Conservation (phyloP, 2,797 vertebrate species). For the Distichodus sexfasciatus region DNA sequence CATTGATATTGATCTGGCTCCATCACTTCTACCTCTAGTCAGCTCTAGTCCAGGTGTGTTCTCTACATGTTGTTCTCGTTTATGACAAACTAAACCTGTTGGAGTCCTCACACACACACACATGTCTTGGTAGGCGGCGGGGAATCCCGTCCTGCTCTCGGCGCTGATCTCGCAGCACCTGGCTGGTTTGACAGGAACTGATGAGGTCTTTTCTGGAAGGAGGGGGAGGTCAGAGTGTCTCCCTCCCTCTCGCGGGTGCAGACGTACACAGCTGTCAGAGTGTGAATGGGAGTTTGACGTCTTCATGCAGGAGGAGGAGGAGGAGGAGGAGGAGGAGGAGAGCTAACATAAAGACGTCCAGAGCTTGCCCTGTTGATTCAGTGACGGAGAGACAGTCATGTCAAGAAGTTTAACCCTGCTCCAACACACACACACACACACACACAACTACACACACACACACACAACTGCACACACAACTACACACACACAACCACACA, state of each 20-base stretch:
- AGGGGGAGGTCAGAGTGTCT: constrained; percentile 38
- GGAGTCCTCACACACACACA: no score
- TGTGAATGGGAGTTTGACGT: constrained; percentile 45
- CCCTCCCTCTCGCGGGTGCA: constrained; percentile 38
- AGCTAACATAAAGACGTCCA: constrained; percentile 33
- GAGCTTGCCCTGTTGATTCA: constrained; percentile 27
- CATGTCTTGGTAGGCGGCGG: no score
- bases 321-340: constrained; percentile 40
- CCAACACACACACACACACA: constrained; percentile 30
- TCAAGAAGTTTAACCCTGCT: constrained; percentile 46
- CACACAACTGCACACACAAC: constrained; percentile 47
- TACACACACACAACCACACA: constrained; percentile 41
- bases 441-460: background rate
- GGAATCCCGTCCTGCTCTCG: no score
- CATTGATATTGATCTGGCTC: no score
- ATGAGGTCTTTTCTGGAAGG: constrained; percentile 57
- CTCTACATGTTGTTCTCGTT: no score
- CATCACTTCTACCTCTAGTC: no score
- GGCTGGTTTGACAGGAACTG: constrained; percentile 51
- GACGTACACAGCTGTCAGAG: constrained; percentile 43
- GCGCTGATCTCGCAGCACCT: no score
- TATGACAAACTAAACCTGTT: no score
- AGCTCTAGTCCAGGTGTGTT: no score
- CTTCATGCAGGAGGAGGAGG: constrained; percentile 47
- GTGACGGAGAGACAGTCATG: constrained; percentile 50